Evolutionary conservation across 2,113 vertebrate species (phyloP).

Genomic region (Sphaerodactylus townsendi): DNA sequence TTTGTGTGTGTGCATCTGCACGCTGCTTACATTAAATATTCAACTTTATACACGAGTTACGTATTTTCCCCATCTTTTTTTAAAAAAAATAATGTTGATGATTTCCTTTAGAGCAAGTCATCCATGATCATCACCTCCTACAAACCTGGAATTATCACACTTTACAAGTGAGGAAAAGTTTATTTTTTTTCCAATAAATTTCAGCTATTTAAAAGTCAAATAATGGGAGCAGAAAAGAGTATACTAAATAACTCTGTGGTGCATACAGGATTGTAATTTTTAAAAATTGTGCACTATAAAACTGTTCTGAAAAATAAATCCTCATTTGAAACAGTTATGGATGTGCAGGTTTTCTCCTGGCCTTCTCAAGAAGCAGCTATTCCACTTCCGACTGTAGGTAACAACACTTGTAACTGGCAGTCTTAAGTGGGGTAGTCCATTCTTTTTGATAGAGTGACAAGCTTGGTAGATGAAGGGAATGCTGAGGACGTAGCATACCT

Average conservation of each 20-base stretch:
- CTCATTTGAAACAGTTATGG: conserved; percentile 28
- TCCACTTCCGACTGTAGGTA: too few species aligned
- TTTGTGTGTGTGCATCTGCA: not conserved
- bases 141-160: conserved; percentile 37
- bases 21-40: not conserved
- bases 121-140: conserved; percentile 30
- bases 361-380: too few species aligned
- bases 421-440: too few species aligned
- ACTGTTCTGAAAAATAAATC: conserved; percentile 6
- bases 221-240: conserved; percentile 19
- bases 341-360: not conserved
- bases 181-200: conserved; percentile 42
- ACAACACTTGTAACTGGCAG: too few species aligned
- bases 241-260: conserved; percentile 26
- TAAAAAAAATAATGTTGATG: conserved; percentile 37
- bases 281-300: conserved; percentile 13
- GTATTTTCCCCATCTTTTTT: not conserved
- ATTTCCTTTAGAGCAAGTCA: conserved; percentile 21
- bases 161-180: conserved; percentile 33
- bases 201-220: conserved; percentile 6
- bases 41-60: conserved; percentile 18
- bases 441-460: too few species aligned
- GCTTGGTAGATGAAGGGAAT: too few species aligned
- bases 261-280: conserved; percentile 10
- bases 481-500: too few species aligned